Percentiles rank a stretch among this genome's conserved stretches.
Conservation (phyloP, 2,113 vertebrate genomes). For the Scalopus aquaticus region DNA sequence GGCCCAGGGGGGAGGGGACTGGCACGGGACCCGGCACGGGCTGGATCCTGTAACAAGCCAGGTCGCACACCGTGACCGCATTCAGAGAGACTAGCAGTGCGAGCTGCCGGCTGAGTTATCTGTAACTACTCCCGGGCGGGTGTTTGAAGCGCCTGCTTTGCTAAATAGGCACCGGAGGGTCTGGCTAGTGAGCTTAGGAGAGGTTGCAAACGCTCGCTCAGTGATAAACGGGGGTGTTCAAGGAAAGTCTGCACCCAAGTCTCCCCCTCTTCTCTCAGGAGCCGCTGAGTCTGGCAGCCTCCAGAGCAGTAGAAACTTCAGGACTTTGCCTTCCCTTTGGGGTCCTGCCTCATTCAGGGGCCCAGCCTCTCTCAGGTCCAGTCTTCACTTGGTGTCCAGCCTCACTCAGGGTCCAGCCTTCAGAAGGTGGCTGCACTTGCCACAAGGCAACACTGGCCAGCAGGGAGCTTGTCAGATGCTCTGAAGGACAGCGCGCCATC, state of each 20-base stretch:
- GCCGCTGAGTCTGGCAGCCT: background rate
- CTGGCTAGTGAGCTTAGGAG: background rate
- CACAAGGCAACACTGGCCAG: too few species aligned
- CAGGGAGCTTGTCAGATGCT: background rate
- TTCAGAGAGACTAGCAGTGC: too few species aligned
- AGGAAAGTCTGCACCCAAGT: background rate
- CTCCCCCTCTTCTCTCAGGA: background rate
- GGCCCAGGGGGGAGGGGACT: too few species aligned
- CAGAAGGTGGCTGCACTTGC: background rate
- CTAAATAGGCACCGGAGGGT: background rate
- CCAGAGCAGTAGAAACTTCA: too few species aligned
- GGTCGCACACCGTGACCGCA: rapidly evolving
- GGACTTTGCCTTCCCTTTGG: too few species aligned
- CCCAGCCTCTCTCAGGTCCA: too few species aligned
- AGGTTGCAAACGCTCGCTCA: background rate
- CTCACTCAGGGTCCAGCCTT: background rate
- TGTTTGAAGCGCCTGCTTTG: background rate
- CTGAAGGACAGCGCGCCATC: background rate
- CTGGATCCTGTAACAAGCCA: background rate
- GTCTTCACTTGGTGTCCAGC: too few species aligned
- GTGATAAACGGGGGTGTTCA: background rate
- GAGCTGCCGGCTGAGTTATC: too few species aligned
- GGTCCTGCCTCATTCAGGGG: too few species aligned
- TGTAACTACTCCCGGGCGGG: background rate
- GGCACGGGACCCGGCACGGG: background rate